Conservation (phyloP, 2,888 invertebrate species). For the Drosophila helvetica region DNA sequence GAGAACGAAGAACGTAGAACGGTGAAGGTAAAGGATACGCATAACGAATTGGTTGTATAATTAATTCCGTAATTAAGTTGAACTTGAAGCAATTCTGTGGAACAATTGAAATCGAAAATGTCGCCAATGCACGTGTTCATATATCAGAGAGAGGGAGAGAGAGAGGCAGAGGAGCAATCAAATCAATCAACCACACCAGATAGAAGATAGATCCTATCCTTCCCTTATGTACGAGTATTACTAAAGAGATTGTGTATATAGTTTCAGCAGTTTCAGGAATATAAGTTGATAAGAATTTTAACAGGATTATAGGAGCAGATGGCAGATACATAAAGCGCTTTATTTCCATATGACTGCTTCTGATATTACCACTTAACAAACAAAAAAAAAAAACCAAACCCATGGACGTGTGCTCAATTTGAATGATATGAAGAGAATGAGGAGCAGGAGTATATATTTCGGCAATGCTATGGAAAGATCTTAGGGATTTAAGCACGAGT, state of each 20-base stretch:
- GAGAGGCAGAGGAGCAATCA: constrained; percentile 20
- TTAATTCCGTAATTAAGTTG: constrained; percentile 52
- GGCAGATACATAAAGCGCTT: constrained; percentile 40
- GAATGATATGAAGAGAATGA: constrained; percentile 33
- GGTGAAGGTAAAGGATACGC: constrained; percentile 16
- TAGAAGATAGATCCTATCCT: constrained; percentile 30
- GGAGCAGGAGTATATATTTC: constrained; percentile 41
- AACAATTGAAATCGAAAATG: constrained; percentile 41
- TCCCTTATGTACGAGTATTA: constrained; percentile 6
- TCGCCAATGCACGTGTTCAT: constrained; percentile 67
- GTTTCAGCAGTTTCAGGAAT: constrained; percentile 32
- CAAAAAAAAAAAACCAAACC: constrained; percentile 35
- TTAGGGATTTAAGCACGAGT: constrained; percentile 47
- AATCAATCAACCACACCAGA: constrained; percentile 21
- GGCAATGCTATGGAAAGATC: constrained; percentile 49
- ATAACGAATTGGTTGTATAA: constrained; percentile 72
- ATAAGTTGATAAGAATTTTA: constrained; percentile 63
- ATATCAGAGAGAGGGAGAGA: constrained; percentile 15
- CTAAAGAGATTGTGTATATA: constrained; percentile 41
- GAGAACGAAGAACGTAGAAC: constrained; percentile 14
- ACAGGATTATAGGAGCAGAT: background rate
- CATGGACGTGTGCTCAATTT: constrained; percentile 61
- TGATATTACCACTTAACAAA: constrained; percentile 50
- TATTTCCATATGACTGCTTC: constrained; percentile 62
- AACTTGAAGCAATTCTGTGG: constrained; percentile 39